Evolutionary conservation across 2,797 vertebrate genomes (phyloP), one percentile per base, ranked within the genome.

Genomic region (Podarcis lilfordi): DNA sequence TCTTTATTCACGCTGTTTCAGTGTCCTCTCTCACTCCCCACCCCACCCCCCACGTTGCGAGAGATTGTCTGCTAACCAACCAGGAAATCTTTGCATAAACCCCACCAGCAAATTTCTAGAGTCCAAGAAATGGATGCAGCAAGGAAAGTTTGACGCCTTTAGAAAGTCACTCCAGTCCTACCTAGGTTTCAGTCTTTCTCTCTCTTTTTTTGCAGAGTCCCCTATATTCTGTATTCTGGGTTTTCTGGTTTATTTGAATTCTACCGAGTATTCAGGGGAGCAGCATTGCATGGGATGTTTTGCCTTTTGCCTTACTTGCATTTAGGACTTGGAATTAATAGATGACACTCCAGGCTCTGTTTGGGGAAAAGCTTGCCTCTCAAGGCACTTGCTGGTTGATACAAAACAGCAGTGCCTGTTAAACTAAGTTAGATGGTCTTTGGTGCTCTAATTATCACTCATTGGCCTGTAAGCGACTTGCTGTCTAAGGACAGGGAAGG

Each of bases 301-400:
- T 0, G 0, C 85, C 50, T 55, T 55, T 55, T 55, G 13, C 50
- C 50, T 19, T 32, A 25, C 1, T 55, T 1, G 59, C 29, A 84
- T n/a, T 80, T 45, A 76, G 59, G 25, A 50, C 19, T 25, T 89
- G 55, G 68, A 76, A 91, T 88, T 79, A 89, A 66, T 25, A 27
- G 27, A 91, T 77, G 64, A 1, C 17, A 11, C 25, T 29, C 0
- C 59, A 29, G 81, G 82, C 84, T 88, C 91, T 88, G 35, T 86
- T 0, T 80, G 2, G 89, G 32, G 85, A 32, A 91, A 95, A 95
- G 93, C 95, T 90, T 81, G 95, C 69, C 4, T 91, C 79, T 82
- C 55, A 89, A 82, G 7, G 89, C 0, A 13, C 0, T 79, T n/a
- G 66, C 35, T 6, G 0, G 80, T 88, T 71, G 71, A 43, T 23